Evolutionary conservation across 1,140 invertebrate species (phyloP), one percentile per base, ranked within the genome.

Genomic region (Ooceraea biroi): DNA sequence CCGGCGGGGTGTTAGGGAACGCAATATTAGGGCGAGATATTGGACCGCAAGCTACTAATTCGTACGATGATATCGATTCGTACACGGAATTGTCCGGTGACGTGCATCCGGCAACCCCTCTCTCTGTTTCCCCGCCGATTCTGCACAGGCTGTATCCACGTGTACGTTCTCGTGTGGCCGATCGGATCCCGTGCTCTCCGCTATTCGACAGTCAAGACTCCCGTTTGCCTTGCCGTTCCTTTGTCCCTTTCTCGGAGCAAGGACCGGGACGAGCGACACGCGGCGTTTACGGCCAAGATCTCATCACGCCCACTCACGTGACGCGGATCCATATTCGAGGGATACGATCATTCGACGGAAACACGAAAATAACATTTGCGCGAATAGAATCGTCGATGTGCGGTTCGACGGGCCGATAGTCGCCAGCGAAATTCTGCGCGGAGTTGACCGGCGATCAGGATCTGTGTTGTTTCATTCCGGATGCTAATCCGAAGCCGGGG

Each of bases 31-130:
- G 89, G 84, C 76, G 89, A 90, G 88, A 92, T 92, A 92, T 93
- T 91, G 89, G 85, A 92, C 90, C 89, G 83, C 91, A 90, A 89
- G 73, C 85, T 83, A 90, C 92, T 93, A 92, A 93, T 92, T 93
- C 89, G 88, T 89, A 83, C 78, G 87, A 48, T 89, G 87, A 89
- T 89, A 89, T 89, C 76, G 87, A 89, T 89, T 89, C 83, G 83
- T 57, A 78, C 77, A 85, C 86, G 87, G 83, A 89, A 89, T 85
- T 77, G 87, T 58, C 76, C 77, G 65, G 57, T 88, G 87, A 88
- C 76, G 87, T 77, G 87, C 76, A 76, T 88, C 83, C 86, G 83
- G 73, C 87, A 78, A 87, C 85, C 85, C 83, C 86, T 87, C 78
- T 46, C 69, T 66, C 25, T 48, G n/a, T n/a, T n/a, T n/a, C n/a